Percentiles rank a stretch among this genome's conserved stretches.
Evolutionary conservation across 2,888 invertebrate species (phyloP).

Genomic region (Parnassius smintheus): DNA sequence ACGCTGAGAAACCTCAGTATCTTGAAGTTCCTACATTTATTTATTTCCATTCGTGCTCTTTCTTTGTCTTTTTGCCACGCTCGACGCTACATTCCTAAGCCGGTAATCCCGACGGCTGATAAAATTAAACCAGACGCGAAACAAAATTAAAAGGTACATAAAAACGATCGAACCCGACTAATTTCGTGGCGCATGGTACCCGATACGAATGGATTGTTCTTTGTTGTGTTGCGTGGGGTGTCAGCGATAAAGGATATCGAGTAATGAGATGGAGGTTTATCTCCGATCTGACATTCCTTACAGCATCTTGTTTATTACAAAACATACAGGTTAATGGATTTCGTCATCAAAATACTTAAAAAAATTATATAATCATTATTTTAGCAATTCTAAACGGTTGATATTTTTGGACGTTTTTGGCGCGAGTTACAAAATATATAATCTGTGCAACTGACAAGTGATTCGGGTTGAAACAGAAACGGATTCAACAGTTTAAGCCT

Average conservation of each 20-base stretch:
- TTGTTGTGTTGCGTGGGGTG: slow-evolving; percentile 46
- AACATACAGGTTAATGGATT: slow-evolving; percentile 15
- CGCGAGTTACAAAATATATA: slow-evolving; percentile 9
- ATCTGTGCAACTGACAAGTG: slow-evolving; percentile 16
- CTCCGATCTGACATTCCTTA: slow-evolving; percentile 40
- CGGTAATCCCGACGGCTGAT: slow-evolving; percentile 79
- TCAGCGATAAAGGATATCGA: slow-evolving; percentile 42
- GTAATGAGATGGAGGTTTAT: slow-evolving; percentile 47
- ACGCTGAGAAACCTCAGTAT: slow-evolving; percentile 67
- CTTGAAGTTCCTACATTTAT: slow-evolving; percentile 75
- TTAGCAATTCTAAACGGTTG: slow-evolving; percentile 33
- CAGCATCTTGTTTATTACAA: slow-evolving; percentile 39
- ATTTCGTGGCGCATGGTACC: slow-evolving; percentile 76
- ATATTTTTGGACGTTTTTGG: slow-evolving; percentile 21
- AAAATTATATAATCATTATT: slow-evolving; percentile 27
- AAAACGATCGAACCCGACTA: slow-evolving; percentile 74
- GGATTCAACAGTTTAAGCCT: slow-evolving; percentile 56
- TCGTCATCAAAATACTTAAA: slow-evolving; percentile 12
- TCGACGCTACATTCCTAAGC: slow-evolving; percentile 78
- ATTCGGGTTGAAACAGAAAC: slow-evolving; percentile 20
- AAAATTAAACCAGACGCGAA: slow-evolving; percentile 81
- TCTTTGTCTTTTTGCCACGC: slow-evolving; percentile 69
- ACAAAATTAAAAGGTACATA: slow-evolving; percentile 79
- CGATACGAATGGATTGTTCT: slow-evolving; percentile 46
- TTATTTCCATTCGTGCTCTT: slow-evolving; percentile 73